Percentiles rank a stretch among this genome's conserved stretches.
phyloP scores from a whole-genome alignment of 2,113 vertebrate genomes.

The Ciconia boyciana region DNA sequence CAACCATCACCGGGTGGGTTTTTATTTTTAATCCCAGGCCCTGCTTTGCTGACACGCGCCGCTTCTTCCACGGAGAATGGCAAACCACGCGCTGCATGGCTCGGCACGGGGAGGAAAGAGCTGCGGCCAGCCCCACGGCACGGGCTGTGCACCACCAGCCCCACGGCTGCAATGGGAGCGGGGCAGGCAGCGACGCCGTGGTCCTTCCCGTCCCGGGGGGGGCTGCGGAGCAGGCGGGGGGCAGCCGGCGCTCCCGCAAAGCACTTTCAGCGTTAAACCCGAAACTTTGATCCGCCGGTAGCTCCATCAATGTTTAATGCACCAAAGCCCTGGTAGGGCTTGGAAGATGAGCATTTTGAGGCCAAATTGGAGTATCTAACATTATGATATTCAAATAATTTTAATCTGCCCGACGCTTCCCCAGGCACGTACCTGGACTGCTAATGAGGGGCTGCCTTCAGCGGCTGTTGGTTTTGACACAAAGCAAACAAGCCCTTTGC shows the following conservation, averaged over 20 bases:
- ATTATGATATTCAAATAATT: slow-evolving; percentile 61
- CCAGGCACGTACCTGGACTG: slow-evolving; percentile 42
- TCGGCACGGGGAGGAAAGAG: not conserved
- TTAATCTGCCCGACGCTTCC: slow-evolving; percentile 2
- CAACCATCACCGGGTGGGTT: not conserved
- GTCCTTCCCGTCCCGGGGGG: not conserved
- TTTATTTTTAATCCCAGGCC: not conserved
- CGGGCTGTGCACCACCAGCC: not conserved
- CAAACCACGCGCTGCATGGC: accelerated
- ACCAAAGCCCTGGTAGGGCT: slow-evolving; percentile 36
- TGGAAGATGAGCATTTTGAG: slow-evolving; percentile 63
- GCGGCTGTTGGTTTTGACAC: slow-evolving; percentile 20
- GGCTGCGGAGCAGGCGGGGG: accelerated
- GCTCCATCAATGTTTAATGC: slow-evolving; percentile 76
- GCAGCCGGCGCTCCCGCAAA: not conserved
- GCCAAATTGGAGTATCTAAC: slow-evolving; percentile 58
- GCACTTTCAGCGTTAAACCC: not conserved
- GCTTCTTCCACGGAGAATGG: not conserved
- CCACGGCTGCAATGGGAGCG: not conserved
- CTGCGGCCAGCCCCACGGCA: not conserved
- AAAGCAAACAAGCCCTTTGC: slow-evolving; percentile 62
- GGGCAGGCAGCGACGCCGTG: accelerated
- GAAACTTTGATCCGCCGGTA: slow-evolving; percentile 65
- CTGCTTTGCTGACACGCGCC: not conserved
- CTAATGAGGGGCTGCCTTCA: slow-evolving; percentile 55